Evolutionary conservation across 2,797 vertebrate genomes (phyloP), one percentile per base, ranked within the genome.

Genomic region (Bradypus variegatus): DNA sequence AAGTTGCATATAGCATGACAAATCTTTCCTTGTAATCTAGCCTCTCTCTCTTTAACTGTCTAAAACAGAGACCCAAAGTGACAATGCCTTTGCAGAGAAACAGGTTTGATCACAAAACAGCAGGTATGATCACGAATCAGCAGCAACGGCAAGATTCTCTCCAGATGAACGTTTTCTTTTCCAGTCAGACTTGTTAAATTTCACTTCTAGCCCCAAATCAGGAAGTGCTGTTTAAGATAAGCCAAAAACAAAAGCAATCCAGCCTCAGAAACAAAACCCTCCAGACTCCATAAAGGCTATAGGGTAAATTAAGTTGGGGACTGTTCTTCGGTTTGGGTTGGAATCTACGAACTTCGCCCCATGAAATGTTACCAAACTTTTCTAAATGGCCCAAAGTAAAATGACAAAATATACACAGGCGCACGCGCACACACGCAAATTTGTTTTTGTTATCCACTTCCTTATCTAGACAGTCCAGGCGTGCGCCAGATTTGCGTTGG

Each of bases 201-300:
- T 92, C 60, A 84, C 77, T 91, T 77, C 48, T 75, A 94, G 31
- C n/a, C 73, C 31, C 64, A 92, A 95, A 92, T n/a, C 94, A 95
- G 96, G 94, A 96, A 96, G 93, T 94, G 81, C 55, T 29, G 55
- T 60, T 67, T n/a, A 53, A 91, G 29, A 85, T 6, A 73, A 93
- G 65, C 36, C 70, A 58, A 89, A 95, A 75, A 67, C 86, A 60
- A 88, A 95, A 95, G 87, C 92, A 93, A 91, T 87, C 75, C 15
- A 79, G 38, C 31, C 36, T 48, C 53, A 1, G n/a, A 88, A 83
- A 90, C 16, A 65, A 88, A 85, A 31, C 53, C 27, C 25, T 12
- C 27, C 25, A 36, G 70, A 10, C n/a, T 83, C 5, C 36, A 53
- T 27, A 87, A 48, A 60, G 29, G 29, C 50, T 38, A 1, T 3